Percentiles rank a stretch among this genome's conserved stretches.
Evolutionary conservation across 1,140 invertebrate genomes (phyloP).

Genomic region (Cheumatopsyche charites): DNA sequence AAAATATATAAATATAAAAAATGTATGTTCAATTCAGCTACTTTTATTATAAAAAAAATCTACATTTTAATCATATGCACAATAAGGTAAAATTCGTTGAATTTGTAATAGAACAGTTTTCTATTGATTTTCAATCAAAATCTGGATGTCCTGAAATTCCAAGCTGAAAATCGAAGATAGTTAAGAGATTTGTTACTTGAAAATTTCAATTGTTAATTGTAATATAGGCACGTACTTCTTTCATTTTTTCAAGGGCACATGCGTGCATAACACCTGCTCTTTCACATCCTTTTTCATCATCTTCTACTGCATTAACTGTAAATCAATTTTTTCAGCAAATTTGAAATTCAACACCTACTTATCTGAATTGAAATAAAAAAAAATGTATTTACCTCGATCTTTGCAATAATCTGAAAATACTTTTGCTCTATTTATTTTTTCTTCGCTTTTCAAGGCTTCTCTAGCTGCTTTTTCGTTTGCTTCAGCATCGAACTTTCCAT

Average conservation of each 20-base stretch:
- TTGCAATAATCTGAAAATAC: conserved; percentile 38
- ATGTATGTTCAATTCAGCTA: not conserved
- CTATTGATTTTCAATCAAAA: not conserved
- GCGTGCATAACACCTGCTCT: conserved; percentile 37
- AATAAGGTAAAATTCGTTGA: not conserved
- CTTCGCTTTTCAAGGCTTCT: conserved; percentile 33
- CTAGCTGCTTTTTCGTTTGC: conserved; percentile 37
- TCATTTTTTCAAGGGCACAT: conserved; percentile 42
- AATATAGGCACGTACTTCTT: conserved; percentile 33
- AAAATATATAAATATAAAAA: conserved; percentile 4
- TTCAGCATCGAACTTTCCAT: conserved; percentile 43
- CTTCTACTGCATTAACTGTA: conserved; percentile 39
- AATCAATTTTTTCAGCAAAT: too few species aligned
- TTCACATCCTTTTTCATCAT: conserved; percentile 41
- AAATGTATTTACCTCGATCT: conserved; percentile 37
- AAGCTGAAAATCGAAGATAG: conserved; percentile 5
- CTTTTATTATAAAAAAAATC: not conserved
- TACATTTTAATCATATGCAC: not conserved
- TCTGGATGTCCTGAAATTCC: not conserved
- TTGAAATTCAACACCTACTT: not conserved
- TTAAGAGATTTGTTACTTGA: too few species aligned
- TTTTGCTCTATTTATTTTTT: conserved; percentile 40
- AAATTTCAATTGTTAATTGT: too few species aligned
- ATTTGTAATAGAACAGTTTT: not conserved
- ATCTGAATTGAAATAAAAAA: not conserved